Conservation (phyloP, 2,888 invertebrate genomes). For the Scrobipalpa atriplicella region DNA sequence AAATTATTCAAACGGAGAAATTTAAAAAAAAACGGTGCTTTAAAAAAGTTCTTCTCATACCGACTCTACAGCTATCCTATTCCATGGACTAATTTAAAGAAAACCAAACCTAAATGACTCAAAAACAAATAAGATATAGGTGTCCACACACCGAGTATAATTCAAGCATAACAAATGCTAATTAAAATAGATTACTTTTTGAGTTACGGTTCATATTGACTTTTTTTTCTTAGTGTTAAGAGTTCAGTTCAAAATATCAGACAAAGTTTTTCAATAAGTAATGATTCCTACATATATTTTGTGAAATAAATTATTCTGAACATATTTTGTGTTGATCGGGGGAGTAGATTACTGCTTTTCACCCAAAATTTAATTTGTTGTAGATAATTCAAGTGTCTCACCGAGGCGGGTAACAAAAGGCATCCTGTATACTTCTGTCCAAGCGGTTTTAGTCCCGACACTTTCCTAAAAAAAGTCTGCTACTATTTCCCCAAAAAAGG, state of each 20-base stretch:
- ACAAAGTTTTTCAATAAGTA: too few species aligned
- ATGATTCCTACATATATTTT: too few species aligned
- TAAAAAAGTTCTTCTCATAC: not conserved
- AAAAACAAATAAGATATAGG: conserved; percentile 61
- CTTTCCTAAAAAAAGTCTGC: conserved; percentile 43
- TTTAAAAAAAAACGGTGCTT: not conserved
- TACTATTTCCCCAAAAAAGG: conserved; percentile 54
- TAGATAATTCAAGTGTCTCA: not conserved
- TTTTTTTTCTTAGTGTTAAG: too few species aligned
- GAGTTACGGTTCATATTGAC: not conserved
- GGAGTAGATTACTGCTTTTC: too few species aligned
- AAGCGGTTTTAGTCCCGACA: conserved; percentile 3
- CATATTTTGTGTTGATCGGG: too few species aligned
- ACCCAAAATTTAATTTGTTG: not conserved
- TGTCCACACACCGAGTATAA: conserved; percentile 52
- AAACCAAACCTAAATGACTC: conserved; percentile 51
- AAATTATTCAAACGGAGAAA: too few species aligned
- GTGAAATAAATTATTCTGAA: too few species aligned
- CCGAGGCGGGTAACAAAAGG: not conserved
- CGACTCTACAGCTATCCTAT: conserved; percentile 43
- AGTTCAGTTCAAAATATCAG: too few species aligned
- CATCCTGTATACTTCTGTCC: not conserved
- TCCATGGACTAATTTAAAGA: conserved; percentile 57
- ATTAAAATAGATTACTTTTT: conserved; percentile 49
- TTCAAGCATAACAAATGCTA: conserved; percentile 50